Evolutionary conservation across 2,888 invertebrate species (phyloP), one percentile per base, ranked within the genome.

Genomic region (Ophion ellenae): DNA sequence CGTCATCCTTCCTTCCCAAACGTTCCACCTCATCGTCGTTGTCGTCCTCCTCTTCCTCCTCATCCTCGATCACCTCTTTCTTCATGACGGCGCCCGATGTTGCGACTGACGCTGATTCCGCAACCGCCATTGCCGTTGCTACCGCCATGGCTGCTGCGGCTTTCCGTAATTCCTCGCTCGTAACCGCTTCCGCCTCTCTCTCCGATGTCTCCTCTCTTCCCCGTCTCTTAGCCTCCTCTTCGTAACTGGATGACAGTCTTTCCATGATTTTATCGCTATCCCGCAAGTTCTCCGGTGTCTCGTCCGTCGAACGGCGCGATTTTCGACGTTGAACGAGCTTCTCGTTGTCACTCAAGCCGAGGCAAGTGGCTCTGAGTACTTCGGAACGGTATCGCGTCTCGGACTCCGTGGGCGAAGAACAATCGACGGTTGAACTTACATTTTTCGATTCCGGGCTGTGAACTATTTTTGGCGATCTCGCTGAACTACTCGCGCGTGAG

Each of bases 51-150:
- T 53, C 53, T 17, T 53, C 53, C 11, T 53, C 53, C 73, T 90
- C 88, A 64, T 87, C 83, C 40, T 81, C 87, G 75, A 94, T 70
- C 63, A 78, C 74, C 81, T 86, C 86, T 76, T 67, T 86, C 75
- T 86, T 86, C 86, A 75, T 74, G 24, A 45, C 69, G 17, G 53
- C 71, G 11, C 57, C 32, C 6, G 74, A 11, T 2, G 80, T 70
- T n/a, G 77, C 67, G 24, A 81, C n/a, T 11, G 87, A 36, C 94
- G 89, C 95, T 95, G 77, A 95, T 91, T 90, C 95, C 95, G n/a
- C 95, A 95, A 28, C 95, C 94, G 73, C 95, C 94, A 87, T 95
- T 90, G 79, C 76, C 45, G 76, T 53, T 63, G 71, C 89, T 90
- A 11, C 88, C n/a, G 78, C 66, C 95, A 24, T 95, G 94, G 69